Evolutionary conservation across 2,113 vertebrate species (phyloP).

Genomic region (Formicarius rufipectus): DNA sequence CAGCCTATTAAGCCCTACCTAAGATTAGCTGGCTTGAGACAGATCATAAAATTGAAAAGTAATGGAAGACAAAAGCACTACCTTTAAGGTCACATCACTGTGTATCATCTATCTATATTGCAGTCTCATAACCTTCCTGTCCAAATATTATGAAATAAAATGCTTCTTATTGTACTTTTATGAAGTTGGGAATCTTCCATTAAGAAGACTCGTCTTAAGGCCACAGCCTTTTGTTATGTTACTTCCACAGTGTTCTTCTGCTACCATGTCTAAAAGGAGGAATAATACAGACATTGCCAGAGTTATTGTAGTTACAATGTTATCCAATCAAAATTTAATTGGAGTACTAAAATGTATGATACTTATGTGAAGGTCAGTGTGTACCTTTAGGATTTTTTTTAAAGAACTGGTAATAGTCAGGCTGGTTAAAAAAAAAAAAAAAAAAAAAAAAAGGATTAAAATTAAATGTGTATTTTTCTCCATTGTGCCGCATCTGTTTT

Average conservation of each 20-base stretch:
- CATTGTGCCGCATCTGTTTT: constrained; percentile 75
- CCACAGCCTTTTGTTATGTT: background rate
- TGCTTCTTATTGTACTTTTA: background rate
- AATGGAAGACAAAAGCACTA: background rate
- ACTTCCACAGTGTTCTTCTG: background rate
- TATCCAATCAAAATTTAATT: background rate
- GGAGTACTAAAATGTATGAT: constrained; percentile 17
- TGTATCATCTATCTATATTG: background rate
- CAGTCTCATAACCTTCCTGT: constrained; percentile 12
- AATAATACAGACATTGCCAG: background rate
- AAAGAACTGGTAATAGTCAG: constrained; percentile 58
- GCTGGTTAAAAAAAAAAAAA: constrained; percentile 44
- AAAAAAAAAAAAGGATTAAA: constrained; percentile 33
- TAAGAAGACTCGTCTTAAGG: constrained; percentile 28
- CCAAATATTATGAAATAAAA: constrained; percentile 58
- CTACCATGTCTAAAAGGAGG: background rate
- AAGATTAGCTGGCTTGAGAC: background rate
- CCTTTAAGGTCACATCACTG: background rate
- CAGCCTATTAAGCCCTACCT: background rate
- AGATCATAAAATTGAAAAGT: constrained; percentile 21
- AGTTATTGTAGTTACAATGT: background rate
- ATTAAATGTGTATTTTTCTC: constrained; percentile 72
- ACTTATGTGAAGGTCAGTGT: constrained; percentile 60
- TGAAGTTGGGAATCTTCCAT: background rate
- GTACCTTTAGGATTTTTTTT: constrained; percentile 57